Percentiles rank a stretch among this genome's conserved stretches.
Evolutionary conservation across 2,797 vertebrate species (phyloP).

Genomic region (Tauraco hartlaubi): DNA sequence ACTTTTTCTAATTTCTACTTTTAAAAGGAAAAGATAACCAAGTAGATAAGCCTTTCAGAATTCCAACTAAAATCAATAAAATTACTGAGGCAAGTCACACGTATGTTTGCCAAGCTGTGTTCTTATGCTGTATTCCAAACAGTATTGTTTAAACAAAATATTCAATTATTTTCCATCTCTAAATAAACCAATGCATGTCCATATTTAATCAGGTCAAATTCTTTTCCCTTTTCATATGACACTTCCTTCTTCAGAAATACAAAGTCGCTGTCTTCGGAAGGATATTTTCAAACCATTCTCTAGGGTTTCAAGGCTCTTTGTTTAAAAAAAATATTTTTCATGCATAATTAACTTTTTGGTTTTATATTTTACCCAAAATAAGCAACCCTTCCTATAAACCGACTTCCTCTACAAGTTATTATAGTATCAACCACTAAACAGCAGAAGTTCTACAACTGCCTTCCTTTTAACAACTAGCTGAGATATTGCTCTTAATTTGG

Average conservation of each 20-base stretch:
- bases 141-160: neutral
- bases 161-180: neutral
- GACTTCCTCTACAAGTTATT: neutral
- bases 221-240: neutral
- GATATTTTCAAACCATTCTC: neutral
- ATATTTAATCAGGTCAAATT: neutral
- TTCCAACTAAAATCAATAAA: neutral
- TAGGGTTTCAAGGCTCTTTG: neutral
- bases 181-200: neutral
- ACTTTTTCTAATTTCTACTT: neutral
- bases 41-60: neutral
- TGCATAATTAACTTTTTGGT: neutral
- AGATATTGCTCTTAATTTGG: neutral
- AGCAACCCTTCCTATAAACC: neutral
- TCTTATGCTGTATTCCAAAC: neutral
- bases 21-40: neutral
- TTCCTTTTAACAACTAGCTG: neutral
- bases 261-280: neutral
- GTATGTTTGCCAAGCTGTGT: neutral
- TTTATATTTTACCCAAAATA: neutral
- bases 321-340: neutral
- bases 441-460: neutral
- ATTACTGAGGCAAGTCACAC: neutral
- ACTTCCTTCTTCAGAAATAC: neutral
- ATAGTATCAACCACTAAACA: neutral